A percentile compares a stretch with the other conserved stretches of the same genome.
These are phyloP conservation scores for Microvelia longipes DNA, from an alignment of 1,140 invertebrate species.

Conservation along the genomic window DNA sequence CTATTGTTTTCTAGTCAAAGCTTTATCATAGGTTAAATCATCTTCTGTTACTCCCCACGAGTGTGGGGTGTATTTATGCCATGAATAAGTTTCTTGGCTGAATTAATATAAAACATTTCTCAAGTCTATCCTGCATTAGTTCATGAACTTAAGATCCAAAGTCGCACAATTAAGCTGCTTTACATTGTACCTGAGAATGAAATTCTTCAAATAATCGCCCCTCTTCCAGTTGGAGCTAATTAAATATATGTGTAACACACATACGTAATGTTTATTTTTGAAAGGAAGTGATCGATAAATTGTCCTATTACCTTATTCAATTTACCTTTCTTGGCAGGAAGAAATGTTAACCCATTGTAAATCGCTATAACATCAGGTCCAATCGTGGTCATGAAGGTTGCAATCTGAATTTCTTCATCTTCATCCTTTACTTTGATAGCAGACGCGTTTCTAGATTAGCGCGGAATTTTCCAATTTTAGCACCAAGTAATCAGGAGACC, in stretches of 20 bases:
- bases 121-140: background rate
- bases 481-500: too few relatives aligned
- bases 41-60: background rate
- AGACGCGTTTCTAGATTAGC: too few relatives aligned
- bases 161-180: background rate
- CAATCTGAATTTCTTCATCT: slow-evolving; percentile 1
- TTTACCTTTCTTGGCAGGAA: background rate
- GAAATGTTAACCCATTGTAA: background rate
- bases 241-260: background rate
- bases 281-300: background rate
- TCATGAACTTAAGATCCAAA: background rate
- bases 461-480: too few relatives aligned
- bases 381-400: background rate
- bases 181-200: background rate
- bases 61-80: background rate
- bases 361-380: background rate
- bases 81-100: too few relatives aligned
- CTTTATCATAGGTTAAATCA: slow-evolving; percentile 2
- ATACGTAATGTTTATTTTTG: slow-evolving; percentile 6
- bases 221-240: background rate
- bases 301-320: background rate
- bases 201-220: background rate
- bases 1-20: background rate
- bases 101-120: too few relatives aligned
- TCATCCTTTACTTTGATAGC: too few relatives aligned